These are phyloP conservation scores for Ctenoplectra terminalis DNA, from an alignment of 1,140 invertebrate species.

Conservation along the genomic window DNA sequence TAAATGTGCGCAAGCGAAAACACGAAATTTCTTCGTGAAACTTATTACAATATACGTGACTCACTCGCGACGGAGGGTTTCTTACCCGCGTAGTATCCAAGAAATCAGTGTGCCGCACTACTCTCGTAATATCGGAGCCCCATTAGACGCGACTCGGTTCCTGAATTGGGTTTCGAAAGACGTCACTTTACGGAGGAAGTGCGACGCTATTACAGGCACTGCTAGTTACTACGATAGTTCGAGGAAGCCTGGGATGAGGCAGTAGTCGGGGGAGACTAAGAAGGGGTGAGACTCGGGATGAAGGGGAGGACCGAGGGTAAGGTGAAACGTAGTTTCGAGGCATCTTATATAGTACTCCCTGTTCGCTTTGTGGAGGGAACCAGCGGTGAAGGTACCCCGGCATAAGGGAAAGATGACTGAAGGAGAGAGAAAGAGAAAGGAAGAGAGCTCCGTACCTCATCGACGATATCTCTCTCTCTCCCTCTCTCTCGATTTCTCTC, in stretches of 20 bases:
- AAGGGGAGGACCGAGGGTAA: slow-evolving; percentile 49
- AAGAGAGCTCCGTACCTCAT: slow-evolving; percentile 11
- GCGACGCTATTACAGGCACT: slow-evolving; percentile 76
- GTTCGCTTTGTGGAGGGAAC: slow-evolving; percentile 62
- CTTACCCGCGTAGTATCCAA: slow-evolving; percentile 44
- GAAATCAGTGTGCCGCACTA: slow-evolving; percentile 64
- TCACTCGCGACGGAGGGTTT: slow-evolving; percentile 31
- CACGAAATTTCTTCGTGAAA: slow-evolving; percentile 42
- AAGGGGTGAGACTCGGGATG: slow-evolving; percentile 34
- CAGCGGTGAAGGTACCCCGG: slow-evolving; percentile 51
- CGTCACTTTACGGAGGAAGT: slow-evolving; percentile 76
- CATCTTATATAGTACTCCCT: slow-evolving; percentile 67
- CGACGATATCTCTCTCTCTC: too few relatives aligned
- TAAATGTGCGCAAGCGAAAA: background rate
- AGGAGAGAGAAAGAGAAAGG: background rate
- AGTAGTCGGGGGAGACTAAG: slow-evolving; percentile 41
- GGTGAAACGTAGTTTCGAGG: slow-evolving; percentile 71
- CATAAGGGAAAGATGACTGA: slow-evolving; percentile 69
- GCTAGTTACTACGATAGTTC: slow-evolving; percentile 75
- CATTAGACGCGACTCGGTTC: slow-evolving; percentile 69
- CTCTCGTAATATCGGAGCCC: slow-evolving; percentile 68
- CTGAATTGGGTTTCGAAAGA: slow-evolving; percentile 75
- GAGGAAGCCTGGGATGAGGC: slow-evolving; percentile 52
- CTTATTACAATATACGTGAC: slow-evolving; percentile 36
- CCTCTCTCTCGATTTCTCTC: slow-evolving; percentile 44